Evolutionary conservation across 1,140 invertebrate species (phyloP).

Genomic region (Linepithema humile): DNA sequence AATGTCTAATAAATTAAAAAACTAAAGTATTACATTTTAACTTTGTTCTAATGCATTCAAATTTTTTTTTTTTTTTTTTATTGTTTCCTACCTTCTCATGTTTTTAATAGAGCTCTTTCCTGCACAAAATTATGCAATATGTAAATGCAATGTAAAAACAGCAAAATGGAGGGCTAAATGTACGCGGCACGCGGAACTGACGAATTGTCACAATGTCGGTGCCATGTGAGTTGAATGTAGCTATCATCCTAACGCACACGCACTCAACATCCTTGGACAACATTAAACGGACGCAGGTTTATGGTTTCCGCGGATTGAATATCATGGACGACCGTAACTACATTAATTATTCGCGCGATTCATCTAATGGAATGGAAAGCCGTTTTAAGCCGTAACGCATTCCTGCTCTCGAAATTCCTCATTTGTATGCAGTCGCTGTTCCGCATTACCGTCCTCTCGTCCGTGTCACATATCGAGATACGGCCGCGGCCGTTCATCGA

Average conservation of each 20-base stretch:
- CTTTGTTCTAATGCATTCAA: no score
- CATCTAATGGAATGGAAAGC: conserved; percentile 57
- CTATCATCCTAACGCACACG: background rate
- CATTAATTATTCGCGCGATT: conserved; percentile 54
- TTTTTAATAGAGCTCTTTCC: background rate
- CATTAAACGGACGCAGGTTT: conserved; percentile 32
- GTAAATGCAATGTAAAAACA: background rate
- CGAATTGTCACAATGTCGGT: background rate
- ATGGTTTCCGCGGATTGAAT: conserved; percentile 53
- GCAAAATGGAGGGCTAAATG: background rate
- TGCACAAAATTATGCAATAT: background rate
- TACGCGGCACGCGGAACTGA: no score
- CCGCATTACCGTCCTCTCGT: conserved; percentile 40
- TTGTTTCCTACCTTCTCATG: background rate
- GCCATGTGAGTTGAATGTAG: background rate
- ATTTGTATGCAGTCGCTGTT: conserved; percentile 50
- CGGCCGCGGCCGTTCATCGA: conserved; percentile 34
- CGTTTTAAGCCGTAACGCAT: conserved; percentile 53
- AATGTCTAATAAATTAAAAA: background rate
- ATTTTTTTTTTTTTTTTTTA: background rate
- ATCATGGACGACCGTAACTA: conserved; percentile 48
- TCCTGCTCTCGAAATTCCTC: conserved; percentile 42
- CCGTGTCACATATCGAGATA: conserved; percentile 55
- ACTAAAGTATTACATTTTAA: background rate
- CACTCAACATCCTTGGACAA: conserved; percentile 28